Percentiles rank a stretch among this genome's conserved stretches.
These are phyloP conservation scores for Cromileptes altivelis DNA, from an alignment of 2,113 vertebrate species.

Conservation along the genomic window DNA sequence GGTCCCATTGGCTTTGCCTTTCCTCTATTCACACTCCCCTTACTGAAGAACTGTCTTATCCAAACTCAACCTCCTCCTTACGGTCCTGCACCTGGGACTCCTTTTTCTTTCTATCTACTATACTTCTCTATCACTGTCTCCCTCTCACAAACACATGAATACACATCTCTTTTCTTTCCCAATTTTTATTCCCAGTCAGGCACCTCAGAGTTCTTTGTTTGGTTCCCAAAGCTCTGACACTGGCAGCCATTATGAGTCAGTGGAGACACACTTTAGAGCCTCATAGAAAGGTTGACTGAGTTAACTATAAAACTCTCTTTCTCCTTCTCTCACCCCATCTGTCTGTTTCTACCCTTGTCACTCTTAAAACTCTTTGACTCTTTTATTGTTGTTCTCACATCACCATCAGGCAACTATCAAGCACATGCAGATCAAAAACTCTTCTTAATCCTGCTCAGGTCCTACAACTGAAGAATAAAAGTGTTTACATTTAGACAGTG, in stretches of 20 bases:
- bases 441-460: background rate
- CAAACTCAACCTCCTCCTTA: background rate
- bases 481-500: conserved; percentile 14
- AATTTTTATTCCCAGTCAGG: conserved; percentile 20
- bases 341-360: background rate
- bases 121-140: background rate
- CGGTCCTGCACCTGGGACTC: conserved; percentile 8
- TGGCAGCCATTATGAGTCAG: conserved; percentile 46
- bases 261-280: conserved; percentile 42
- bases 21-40: conserved; percentile 1
- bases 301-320: conserved; percentile 20
- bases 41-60: conserved; percentile 25
- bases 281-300: conserved; percentile 33
- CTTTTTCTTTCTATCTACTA: background rate
- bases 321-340: conserved; percentile 1
- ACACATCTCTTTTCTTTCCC: background rate
- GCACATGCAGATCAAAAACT: background rate
- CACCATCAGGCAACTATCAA: background rate
- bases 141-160: background rate
- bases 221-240: conserved; percentile 16
- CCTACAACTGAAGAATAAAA: background rate
- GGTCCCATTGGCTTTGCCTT: conserved; percentile 16
- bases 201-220: conserved; percentile 41
- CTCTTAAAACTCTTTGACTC: conserved; percentile 18
- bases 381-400: conserved; percentile 18